Base-by-base conservation (phyloP, 2,888 invertebrate genomes). In the Hirtodrosophila alboralis region DNA sequence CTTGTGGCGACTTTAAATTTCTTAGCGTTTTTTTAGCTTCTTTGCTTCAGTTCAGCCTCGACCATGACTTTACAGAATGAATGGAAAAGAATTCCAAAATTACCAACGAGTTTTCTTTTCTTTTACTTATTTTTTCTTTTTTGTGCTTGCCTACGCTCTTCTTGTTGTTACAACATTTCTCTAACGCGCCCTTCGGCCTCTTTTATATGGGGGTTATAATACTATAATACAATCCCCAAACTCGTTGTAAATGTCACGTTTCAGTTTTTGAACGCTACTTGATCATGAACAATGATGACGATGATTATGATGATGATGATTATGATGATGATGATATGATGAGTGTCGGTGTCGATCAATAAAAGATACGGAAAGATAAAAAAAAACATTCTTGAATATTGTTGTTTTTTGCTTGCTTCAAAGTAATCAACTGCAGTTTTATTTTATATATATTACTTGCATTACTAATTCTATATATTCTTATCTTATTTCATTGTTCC, bases 11-110 rank as follows among this genome's bases (percentile, higher is more conserved):
- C 73, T 72, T 51, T 44, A 48, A 36, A 3, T 31, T 23, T 26
- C 47, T 43, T 51, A 49, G 34, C 10, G 34, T 3, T 31, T 23
- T 26, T 49, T 43, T 51, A 49, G 34, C 10, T 47, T 56, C 18
- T 49, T 36, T 21, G n/a, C 16, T 44, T n/a, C 13, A 31, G 1
- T 41, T 43, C 33, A 37, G 23, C 1, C 49, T 48, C 54, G 69
- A 44, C 57, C 72, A 84, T 79, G 79, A 79, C 85, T 66, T 60
- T 72, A 38, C 60, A 68, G 65, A 81, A 67, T 66, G 51, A 56
- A n/a, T n/a, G n/a, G n/a, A n/a, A 62, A 58, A 21, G 18, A 69
- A 67, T 60, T 57, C 45, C 53, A 47, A 64, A 57, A 56, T 58
- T 45, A 57, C n/a, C 34, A 31, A 37, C 31, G 59, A 14, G 16